Evolutionary conservation across 92 coral and sea anemone species (phyloP).

Genomic region (Umimayanthus kanabou): DNA sequence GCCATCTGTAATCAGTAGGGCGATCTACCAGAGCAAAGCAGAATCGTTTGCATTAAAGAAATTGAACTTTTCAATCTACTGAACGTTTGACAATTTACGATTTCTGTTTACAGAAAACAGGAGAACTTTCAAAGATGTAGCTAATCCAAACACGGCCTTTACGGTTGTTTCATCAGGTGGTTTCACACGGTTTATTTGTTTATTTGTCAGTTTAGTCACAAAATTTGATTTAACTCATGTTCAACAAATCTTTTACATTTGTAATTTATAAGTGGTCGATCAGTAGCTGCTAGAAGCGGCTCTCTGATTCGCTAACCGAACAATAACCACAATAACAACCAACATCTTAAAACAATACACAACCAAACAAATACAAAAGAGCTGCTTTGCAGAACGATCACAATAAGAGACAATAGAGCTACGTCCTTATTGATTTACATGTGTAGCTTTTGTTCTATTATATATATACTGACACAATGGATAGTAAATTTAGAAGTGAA

Average conservation of each 20-base stretch:
- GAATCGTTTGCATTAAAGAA: not conserved
- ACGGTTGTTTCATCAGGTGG: not conserved
- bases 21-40: not conserved
- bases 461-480: not conserved
- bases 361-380: no score
- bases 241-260: not conserved
- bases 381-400: no score
- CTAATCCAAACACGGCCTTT: no score
- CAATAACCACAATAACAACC: no score
- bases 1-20: slow-evolving; percentile 36
- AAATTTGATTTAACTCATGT: not conserved
- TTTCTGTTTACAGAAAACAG: not conserved
- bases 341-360: no score
- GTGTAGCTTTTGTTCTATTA: not conserved
- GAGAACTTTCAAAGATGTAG: not conserved
- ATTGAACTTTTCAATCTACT: not conserved
- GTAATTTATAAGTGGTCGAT: not conserved
- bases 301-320: no score
- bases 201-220: not conserved
- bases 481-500: not conserved
- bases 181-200: not conserved
- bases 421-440: no score
- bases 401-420: no score
- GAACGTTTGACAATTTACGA: not conserved
- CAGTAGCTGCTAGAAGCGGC: no score